Conservation (phyloP, 2,888 invertebrate species). For the Drosophila vallismaia region DNA sequence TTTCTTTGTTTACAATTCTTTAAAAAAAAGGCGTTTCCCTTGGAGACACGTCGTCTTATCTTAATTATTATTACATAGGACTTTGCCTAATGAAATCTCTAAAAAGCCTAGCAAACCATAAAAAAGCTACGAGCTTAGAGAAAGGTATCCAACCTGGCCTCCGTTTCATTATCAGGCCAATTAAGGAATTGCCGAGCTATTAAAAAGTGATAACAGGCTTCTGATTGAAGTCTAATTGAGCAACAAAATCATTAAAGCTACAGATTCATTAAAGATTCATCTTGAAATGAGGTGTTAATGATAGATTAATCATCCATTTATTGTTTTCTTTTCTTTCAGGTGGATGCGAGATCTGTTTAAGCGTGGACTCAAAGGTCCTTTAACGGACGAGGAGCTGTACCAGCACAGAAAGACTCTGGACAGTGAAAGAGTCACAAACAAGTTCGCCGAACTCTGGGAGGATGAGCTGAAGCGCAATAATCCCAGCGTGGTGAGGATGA, state of each 20-base stretch:
- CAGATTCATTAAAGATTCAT: not conserved
- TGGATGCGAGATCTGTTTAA: constrained; percentile 85
- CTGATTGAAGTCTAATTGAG: not conserved
- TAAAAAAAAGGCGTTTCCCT: constrained; percentile 8
- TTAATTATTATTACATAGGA: constrained; percentile 10
- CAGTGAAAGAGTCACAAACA: constrained; percentile 84
- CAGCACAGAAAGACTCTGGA: constrained; percentile 85
- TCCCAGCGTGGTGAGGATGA: constrained; percentile 84
- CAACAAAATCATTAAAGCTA: not conserved
- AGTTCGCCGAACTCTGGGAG: constrained; percentile 84
- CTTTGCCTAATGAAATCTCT: constrained; percentile 9
- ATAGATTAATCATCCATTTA: not conserved
- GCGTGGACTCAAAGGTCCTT: constrained; percentile 84
- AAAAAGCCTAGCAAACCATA: constrained; percentile 14
- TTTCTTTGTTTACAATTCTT: constrained; percentile 3
- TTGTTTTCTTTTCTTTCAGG: constrained; percentile 61
- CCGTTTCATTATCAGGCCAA: constrained; percentile 7
- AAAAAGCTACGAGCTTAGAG: constrained; percentile 7
- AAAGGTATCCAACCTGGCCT: constrained; percentile 10
- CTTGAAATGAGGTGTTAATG: not conserved
- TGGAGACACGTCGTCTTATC: constrained; percentile 7
- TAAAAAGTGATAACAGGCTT: constrained; percentile 5
- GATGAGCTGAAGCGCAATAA: constrained; percentile 80
- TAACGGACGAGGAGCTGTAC: constrained; percentile 86
- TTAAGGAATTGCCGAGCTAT: constrained; percentile 15